Base-by-base conservation (phyloP, 2,797 vertebrate species). In the Chloroceryle amazona region DNA sequence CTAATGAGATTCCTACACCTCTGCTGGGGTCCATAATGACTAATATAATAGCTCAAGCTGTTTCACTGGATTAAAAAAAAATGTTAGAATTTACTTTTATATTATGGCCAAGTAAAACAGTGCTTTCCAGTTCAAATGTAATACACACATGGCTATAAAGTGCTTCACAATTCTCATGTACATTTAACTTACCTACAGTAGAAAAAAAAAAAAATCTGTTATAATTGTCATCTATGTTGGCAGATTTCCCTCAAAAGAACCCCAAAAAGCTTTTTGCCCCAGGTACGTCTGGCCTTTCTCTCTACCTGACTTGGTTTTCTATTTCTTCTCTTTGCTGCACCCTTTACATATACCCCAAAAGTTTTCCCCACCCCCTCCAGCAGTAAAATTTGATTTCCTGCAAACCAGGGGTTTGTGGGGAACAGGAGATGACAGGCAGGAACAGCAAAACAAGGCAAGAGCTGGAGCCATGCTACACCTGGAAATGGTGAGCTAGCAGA, bases 1-100 rank as follows among this genome's bases (percentile, higher is more conserved):
- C 72, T 95, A 87, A 96, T 89, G 92, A 96, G 91, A 93, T 85
- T 91, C 57, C 66, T 73, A 88, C 54, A 51, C 91, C 89, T 94
- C 95, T 96, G 81, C 46, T 87, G 86, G 92, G 72, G 81, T 89
- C 86, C 79, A 33, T 89, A 87, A 89, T 78, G 52, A 61, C 75
- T 79, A 88, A 61, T 68, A 81, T 85, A 93, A 91, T 71, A 83
- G 44, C 60, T 87, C 52, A 81, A 93, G 57, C 65, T 80, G 67
- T 76, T 96, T 76, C 29, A 91, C 26, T 47, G 54, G 20, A 74
- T 92, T 82, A 4, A 74, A 91, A 92, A 90, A 79, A 82, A 61
- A 37, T 8, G 41, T 82, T 57, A 31, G 21, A 63, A 73, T 92
- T 94, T 87, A 86, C 60, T 96, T 96, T 92, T 51, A 44, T 83